Base-by-base conservation (phyloP, 2,888 invertebrate species). In the Spisula subtruncata region DNA sequence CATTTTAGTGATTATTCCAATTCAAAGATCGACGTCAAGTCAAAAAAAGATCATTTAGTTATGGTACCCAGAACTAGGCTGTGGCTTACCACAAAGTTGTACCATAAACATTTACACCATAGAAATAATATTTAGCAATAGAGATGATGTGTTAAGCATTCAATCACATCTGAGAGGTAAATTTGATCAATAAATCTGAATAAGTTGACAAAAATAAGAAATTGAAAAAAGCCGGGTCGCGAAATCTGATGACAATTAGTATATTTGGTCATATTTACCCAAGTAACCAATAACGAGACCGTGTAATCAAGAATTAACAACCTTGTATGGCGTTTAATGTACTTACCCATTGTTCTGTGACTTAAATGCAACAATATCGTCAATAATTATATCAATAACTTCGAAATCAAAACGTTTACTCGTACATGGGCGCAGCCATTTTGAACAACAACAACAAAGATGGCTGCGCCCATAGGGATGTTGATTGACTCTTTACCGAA, bases 401-500 rank as follows among this genome's bases (percentile, higher is more conserved):
- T 35, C 75, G 75, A 35, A 75, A 35, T 75, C 6, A 32, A 41
- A 83, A 35, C 60, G 60, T 35, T 83, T 60, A n/a, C n/a, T n/a
- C n/a, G n/a, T n/a, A 41, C 60, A 83, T 83, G 83, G 83, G 32
- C 83, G 60, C 60, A n/a, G 83, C 83, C 83, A 83, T 83, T 25
- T 60, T 83, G 18, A 75, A 75, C 75, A 75, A 75, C 71, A 83
- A 83, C 35, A 71, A 85, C 54, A 79, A 85, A 85, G 16, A 85
- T 85, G 85, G 85, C 85, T 25, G 48, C 85, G 56, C 80, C 93
- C 89, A 91, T 95, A 48, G 88, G 92, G n/a, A 86, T 87, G 81
- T 79, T 95, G 81, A 89, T 95, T 12, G 94, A 95, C n/a, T 60
- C 91, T 83, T 89, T 96, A 32, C 92, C 94, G 51, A 94, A 92